Evolutionary conservation across 2,888 invertebrate species (phyloP), one percentile per base, ranked within the genome.

Genomic region (Copidosoma aretas): DNA sequence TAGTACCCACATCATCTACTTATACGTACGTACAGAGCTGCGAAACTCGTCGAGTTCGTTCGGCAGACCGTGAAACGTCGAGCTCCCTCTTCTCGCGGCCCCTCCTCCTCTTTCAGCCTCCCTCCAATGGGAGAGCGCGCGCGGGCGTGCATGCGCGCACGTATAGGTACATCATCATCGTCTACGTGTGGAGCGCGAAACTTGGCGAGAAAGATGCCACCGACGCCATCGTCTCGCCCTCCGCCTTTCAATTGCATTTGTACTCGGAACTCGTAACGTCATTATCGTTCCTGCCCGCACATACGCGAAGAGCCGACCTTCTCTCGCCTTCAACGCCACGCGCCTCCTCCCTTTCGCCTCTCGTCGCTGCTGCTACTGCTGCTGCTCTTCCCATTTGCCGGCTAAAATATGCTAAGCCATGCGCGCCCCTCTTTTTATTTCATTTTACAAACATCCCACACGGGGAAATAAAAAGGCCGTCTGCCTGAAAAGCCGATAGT

Each of bases 231-330:
- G 41, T 8, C 19, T 25, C 39, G 57, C 60, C 32, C 39, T 8
- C 51, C 52, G 41, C 49, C 63, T 67, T 43, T 67, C 67, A 71
- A 71, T 71, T 71, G 70, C 64, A 70, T 67, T 70, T 67, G 64
- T 64, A 71, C 64, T 61, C 67, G 57, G 53, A 51, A 53, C 64
- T 67, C 70, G 64, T 70, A 64, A 64, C 58, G 24, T 61, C 67
- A 61, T 67, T 71, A 67, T 64, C 70, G 49, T 22, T 24, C 15
- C 22, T 64, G 64, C 49, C 21, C 46, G 49, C 25, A 52, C 22
- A 54, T 39, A 32, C 25, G 22, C 19, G 41, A 41, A 41, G 14
- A 41, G 41, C 41, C 41, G 14, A 41, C 41, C 41, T 41, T 41
- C 17, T 46, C 17, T 12, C 12, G 2, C 43, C 17, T 46, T 46